Conservation (phyloP, 1,140 invertebrate species). For the Cotesia vestalis region DNA sequence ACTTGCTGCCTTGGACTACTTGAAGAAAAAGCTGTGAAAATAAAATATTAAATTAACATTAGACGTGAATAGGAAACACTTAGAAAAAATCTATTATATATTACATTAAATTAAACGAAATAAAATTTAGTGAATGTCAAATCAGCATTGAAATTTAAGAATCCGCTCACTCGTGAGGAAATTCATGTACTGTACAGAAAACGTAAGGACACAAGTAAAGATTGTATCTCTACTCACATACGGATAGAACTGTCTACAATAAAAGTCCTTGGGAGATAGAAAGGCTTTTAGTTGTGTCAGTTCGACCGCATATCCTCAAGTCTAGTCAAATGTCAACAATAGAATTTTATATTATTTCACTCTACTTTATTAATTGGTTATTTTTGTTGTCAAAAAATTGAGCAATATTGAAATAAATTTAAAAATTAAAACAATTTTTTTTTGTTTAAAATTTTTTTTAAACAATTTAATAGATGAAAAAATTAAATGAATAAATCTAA, state of each 20-base stretch:
- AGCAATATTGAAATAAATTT: too few relatives aligned
- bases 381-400: too few relatives aligned
- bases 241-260: neutral
- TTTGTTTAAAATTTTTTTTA: too few relatives aligned
- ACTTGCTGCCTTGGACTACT: constrained; percentile 7
- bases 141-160: neutral
- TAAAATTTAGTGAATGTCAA: too few relatives aligned
- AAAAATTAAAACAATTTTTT: too few relatives aligned
- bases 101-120: too few relatives aligned
- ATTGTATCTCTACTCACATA: neutral
- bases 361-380: too few relatives aligned
- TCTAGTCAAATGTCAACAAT: too few relatives aligned
- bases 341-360: too few relatives aligned
- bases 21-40: neutral
- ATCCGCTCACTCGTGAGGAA: neutral
- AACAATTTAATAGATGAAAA: too few relatives aligned
- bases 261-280: constrained; percentile 16
- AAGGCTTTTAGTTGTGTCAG: neutral
- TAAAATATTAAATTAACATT: neutral
- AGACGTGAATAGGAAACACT: neutral
- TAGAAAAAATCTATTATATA: neutral
- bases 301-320: neutral
- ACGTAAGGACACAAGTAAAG: neutral
- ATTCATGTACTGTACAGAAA: neutral
- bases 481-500: too few relatives aligned